Conservation (phyloP, 1,140 invertebrate genomes). For the Teleopsis dalmanni region DNA sequence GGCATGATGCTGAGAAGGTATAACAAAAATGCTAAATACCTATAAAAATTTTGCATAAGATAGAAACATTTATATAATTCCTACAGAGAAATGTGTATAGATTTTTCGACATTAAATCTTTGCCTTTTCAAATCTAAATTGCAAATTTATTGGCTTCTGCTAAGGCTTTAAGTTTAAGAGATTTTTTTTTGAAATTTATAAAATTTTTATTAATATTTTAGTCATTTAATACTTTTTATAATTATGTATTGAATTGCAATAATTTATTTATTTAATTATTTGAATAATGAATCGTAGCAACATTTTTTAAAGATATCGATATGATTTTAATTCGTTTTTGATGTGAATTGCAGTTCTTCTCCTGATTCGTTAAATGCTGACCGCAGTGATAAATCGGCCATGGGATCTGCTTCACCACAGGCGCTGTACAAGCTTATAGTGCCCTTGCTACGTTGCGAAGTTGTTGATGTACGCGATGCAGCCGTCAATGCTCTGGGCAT, state of each 20-base stretch:
- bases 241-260: background rate
- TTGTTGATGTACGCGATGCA: slow-evolving; percentile 84
- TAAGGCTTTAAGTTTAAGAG: too few relatives aligned
- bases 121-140: too few relatives aligned
- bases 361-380: slow-evolving; percentile 78
- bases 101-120: too few relatives aligned
- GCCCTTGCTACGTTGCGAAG: slow-evolving; percentile 83
- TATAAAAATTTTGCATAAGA: too few relatives aligned
- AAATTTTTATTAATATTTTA: background rate
- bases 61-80: too few relatives aligned
- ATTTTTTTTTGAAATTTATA: background rate
- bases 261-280: background rate
- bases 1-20: too few relatives aligned
- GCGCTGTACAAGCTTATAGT: slow-evolving; percentile 87
- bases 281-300: background rate
- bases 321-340: too few relatives aligned
- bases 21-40: too few relatives aligned
- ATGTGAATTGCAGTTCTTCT: slow-evolving; percentile 68
- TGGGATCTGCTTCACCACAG: slow-evolving; percentile 61
- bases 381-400: slow-evolving; percentile 60
- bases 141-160: too few relatives aligned
- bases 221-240: background rate
- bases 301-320: background rate
- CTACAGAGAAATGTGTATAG: too few relatives aligned
- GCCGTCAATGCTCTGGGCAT: slow-evolving; percentile 88